Base-by-base conservation (phyloP, 2,888 invertebrate genomes). In the Drosophila falleni region DNA sequence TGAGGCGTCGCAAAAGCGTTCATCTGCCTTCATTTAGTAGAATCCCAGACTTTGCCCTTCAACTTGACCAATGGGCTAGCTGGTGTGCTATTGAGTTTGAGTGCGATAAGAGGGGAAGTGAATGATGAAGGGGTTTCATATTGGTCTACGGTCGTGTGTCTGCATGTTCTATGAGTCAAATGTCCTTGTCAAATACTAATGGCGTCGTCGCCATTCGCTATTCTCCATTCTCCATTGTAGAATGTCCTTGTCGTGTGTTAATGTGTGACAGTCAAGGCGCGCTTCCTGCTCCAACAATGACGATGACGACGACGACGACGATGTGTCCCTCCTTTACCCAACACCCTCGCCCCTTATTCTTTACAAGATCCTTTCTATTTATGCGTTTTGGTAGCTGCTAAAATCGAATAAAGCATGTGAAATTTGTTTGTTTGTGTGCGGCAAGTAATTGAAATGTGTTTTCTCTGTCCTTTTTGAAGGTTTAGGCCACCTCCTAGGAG, bases 151-250 rank as follows among this genome's bases (percentile, higher is more conserved):
- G 46, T 44, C 59, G 53, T 68, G 71, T 62, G 71, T 63, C 62
- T 69, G 58, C 59, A 69, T 66, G 66, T 67, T 54, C 56, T 51
- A 64, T 77, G 71, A 75, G 74, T 67, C 76, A 73, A 74, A 79
- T 81, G 87, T 80, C 85, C 87, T 85, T 85, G 87, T 81, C 79
- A 75, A 78, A 81, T 73, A 81, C 85, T 86, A 87, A 86, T 86
- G 85, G 85, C 87, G 81, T 73, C 79, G 80, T 74, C 74, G 79
- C 71, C 79, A 70, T 65, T 55, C 49, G 29, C 53, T 37, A 23
- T 58, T 46, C 37, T 6, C 50, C 44, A 23, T 58, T 46, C 37
- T 6, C 50, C 44, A 71, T 73, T 35, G 13, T 35, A 35, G 13
- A 37, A n/a, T 83, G 84, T 83, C 86, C 84, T 84, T 86, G 83